Evolutionary conservation across 92 coral and sea anemone species (phyloP).

Genomic region (Palythoa caribaeorum): DNA sequence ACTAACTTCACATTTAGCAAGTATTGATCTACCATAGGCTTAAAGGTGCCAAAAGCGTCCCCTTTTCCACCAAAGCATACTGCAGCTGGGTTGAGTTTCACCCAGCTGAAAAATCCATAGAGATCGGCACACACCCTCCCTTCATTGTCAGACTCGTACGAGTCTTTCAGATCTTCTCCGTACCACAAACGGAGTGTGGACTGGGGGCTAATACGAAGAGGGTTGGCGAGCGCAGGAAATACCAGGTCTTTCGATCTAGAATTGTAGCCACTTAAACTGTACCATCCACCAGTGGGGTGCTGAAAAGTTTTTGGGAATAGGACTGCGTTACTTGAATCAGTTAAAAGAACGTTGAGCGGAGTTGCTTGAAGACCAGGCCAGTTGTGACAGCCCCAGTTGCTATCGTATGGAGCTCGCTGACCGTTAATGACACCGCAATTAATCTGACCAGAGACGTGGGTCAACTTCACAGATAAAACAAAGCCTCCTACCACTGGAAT

Average conservation of each 20-base stretch:
- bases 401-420: not conserved
- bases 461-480: not conserved
- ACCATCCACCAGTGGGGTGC: not conserved
- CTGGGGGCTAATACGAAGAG: not conserved
- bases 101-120: constrained; percentile 9
- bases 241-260: not conserved
- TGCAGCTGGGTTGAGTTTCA: not conserved
- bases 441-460: not conserved
- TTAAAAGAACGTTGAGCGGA: not conserved
- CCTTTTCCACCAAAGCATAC: constrained; percentile 2
- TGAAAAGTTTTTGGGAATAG: not conserved
- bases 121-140: not conserved
- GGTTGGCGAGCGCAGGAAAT: constrained; percentile 11
- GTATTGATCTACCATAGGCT: not conserved
- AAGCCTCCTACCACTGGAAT: not conserved
- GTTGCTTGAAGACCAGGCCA: constrained; percentile 1
- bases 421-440: not conserved
- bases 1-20: not conserved
- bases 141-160: constrained; percentile 4
- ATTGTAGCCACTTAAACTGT: not conserved
- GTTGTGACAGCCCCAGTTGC: constrained; percentile 2
- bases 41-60: not conserved
- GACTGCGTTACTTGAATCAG: not conserved
- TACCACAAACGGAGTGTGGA: not conserved
- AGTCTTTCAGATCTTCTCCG: constrained; percentile 1